phyloP scores from a whole-genome alignment of 2,797 vertebrate genomes.

The Odontamblyopus rebecca region DNA sequence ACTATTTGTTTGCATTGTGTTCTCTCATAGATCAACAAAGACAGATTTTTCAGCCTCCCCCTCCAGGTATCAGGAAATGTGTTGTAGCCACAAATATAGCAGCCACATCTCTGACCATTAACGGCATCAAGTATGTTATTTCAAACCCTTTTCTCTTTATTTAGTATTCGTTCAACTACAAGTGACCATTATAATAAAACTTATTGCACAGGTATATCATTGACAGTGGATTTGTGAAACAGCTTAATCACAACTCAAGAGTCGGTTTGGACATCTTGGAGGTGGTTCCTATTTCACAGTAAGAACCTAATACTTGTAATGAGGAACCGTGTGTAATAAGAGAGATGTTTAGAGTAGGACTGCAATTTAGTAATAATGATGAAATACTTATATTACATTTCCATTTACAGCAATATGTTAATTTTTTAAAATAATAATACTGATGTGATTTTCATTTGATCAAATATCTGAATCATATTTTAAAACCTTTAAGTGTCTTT shows the following conservation, averaged over 20 bases:
- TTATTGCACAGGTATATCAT: constrained; percentile 84
- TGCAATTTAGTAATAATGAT: background rate
- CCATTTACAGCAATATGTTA: too few species aligned
- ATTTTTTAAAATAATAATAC: background rate
- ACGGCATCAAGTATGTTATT: constrained; percentile 87
- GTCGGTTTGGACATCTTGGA: constrained; percentile 94
- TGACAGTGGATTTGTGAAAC: constrained; percentile 98
- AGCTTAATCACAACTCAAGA: constrained; percentile 93
- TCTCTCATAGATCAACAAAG: constrained; percentile 87
- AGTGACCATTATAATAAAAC: background rate
- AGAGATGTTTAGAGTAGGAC: background rate
- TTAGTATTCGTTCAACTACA: background rate
- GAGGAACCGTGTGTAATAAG: background rate
- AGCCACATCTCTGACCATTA: constrained; percentile 95
- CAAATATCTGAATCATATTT: background rate
- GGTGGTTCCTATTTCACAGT: constrained; percentile 98
- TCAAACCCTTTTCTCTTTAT: background rate
- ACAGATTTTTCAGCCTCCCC: constrained; percentile 93
- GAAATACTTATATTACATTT: background rate
- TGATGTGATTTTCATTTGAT: background rate
- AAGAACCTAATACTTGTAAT: constrained; percentile 48
- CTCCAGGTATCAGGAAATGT: constrained; percentile 90
- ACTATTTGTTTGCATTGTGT: background rate
- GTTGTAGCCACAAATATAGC: constrained; percentile 97
- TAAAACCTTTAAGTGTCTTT: background rate